Evolutionary conservation across 2,888 invertebrate genomes (phyloP).

Genomic region (Lasioglossum leucozonium): DNA sequence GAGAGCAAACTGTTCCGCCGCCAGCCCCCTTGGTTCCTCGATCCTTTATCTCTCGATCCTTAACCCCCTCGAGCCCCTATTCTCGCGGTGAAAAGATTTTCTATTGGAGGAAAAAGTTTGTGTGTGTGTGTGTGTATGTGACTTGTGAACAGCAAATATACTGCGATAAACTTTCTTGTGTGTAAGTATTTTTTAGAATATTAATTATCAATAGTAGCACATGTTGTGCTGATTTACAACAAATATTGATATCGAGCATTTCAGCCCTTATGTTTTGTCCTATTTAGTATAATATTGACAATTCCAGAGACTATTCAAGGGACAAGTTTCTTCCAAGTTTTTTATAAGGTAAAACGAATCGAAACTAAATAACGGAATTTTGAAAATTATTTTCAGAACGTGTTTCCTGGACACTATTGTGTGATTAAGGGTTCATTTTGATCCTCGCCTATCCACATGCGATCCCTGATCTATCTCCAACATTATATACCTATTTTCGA

Average conservation of each 20-base stretch:
- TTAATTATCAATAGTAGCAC: neutral
- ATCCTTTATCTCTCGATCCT: neutral
- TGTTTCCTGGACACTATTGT: neutral
- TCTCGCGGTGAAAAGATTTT: neutral
- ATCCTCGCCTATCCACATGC: neutral
- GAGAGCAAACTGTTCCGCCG: constrained; percentile 14
- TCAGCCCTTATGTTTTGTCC: neutral
- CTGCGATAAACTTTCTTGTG: too few relatives aligned
- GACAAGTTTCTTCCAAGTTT: too few relatives aligned
- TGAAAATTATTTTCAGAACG: neutral
- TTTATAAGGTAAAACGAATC: too few relatives aligned
- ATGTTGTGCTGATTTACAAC: too few relatives aligned
- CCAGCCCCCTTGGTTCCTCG: constrained; percentile 37
- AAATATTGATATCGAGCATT: neutral
- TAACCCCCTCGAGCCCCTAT: neutral
- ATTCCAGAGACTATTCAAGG: too few relatives aligned
- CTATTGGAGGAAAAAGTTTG: neutral
- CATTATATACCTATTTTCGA: neutral
- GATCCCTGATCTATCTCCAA: neutral
- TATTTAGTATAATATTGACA: too few relatives aligned
- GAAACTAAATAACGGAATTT: neutral
- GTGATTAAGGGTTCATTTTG: neutral
- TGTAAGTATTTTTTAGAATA: neutral
- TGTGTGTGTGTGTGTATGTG: too few relatives aligned
- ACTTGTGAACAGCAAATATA: too few relatives aligned